phyloP scores from a whole-genome alignment of 2,113 vertebrate species.

The Marmota flaviventris region DNA sequence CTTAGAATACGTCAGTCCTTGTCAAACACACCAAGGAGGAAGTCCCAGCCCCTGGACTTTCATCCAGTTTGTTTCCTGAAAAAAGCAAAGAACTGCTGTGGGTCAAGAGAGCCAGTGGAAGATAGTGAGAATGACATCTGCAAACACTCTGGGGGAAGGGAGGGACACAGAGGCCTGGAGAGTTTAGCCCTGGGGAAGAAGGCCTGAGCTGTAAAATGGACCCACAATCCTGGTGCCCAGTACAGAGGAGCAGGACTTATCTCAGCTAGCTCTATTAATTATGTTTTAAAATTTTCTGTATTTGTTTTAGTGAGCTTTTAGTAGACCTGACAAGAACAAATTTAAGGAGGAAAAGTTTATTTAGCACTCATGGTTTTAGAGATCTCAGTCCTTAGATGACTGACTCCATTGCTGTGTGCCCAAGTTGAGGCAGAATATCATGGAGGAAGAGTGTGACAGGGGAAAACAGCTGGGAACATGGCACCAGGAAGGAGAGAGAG shows the following conservation, averaged over 20 bases:
- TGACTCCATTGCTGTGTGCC: no score
- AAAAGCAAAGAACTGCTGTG: slow-evolving; percentile 67
- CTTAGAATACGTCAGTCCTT: slow-evolving; percentile 64
- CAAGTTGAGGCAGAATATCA: no score
- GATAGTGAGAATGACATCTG: neutral
- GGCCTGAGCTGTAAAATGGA: neutral
- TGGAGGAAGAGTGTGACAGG: no score
- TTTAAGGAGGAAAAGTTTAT: no score
- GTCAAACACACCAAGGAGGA: slow-evolving; percentile 77
- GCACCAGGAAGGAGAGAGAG: no score
- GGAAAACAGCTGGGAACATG: no score
- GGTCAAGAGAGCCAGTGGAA: slow-evolving; percentile 10
- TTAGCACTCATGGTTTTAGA: no score
- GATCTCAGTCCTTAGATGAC: no score
- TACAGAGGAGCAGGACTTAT: neutral
- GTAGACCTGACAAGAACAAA: no score
- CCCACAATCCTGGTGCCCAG: neutral
- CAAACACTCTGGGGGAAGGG: neutral
- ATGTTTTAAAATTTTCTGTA: neutral
- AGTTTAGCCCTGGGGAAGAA: neutral
- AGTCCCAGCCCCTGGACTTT: slow-evolving; percentile 76
- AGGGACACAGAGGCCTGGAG: neutral
- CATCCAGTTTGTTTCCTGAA: slow-evolving; percentile 78
- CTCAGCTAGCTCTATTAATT: neutral
- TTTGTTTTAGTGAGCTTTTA: no score